Evolutionary conservation across 2,888 invertebrate species (phyloP).

Genomic region (Xiphydria camelus): DNA sequence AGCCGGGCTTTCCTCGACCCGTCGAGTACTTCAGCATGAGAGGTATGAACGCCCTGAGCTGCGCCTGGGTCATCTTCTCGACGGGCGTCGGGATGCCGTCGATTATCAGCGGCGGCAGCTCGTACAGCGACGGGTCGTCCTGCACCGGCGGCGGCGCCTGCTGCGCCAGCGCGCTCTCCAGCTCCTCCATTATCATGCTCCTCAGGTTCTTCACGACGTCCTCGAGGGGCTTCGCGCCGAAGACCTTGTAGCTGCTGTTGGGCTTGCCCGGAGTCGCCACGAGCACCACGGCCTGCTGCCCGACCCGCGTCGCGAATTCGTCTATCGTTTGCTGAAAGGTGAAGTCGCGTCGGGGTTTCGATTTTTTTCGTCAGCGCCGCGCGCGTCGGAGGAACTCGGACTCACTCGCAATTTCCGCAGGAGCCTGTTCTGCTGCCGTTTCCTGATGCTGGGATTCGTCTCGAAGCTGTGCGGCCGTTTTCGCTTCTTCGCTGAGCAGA

Average conservation of each 20-base stretch:
- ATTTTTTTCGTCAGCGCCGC: not conserved
- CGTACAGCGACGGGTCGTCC: slow-evolving; percentile 92
- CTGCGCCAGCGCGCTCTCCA: slow-evolving; percentile 90
- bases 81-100: slow-evolving; percentile 98
- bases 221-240: slow-evolving; percentile 95
- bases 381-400: slow-evolving; percentile 16
- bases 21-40: slow-evolving; percentile 98
- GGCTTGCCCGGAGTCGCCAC: slow-evolving; percentile 97
- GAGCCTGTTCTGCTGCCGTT: slow-evolving; percentile 92
- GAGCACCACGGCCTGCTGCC: slow-evolving; percentile 94
- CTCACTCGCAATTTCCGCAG: slow-evolving; percentile 81
- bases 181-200: slow-evolving; percentile 91
- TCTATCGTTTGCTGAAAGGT: slow-evolving; percentile 83
- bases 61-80: slow-evolving; percentile 99
- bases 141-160: slow-evolving; percentile 85
- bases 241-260: slow-evolving; percentile 94
- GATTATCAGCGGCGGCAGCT: slow-evolving; percentile 93
- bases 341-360: not conserved
- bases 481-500: slow-evolving; percentile 92
- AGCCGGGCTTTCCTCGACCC: slow-evolving; percentile 94
- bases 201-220: slow-evolving; percentile 91
- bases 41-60: slow-evolving; percentile 93
- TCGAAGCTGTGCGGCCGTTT: slow-evolving; percentile 96
- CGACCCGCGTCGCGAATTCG: slow-evolving; percentile 95
- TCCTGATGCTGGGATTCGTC: slow-evolving; percentile 94